Percentiles rank a stretch among this genome's conserved stretches.
Evolutionary conservation across 1,140 invertebrate genomes (phyloP).

Genomic region (Asobara japonica): DNA sequence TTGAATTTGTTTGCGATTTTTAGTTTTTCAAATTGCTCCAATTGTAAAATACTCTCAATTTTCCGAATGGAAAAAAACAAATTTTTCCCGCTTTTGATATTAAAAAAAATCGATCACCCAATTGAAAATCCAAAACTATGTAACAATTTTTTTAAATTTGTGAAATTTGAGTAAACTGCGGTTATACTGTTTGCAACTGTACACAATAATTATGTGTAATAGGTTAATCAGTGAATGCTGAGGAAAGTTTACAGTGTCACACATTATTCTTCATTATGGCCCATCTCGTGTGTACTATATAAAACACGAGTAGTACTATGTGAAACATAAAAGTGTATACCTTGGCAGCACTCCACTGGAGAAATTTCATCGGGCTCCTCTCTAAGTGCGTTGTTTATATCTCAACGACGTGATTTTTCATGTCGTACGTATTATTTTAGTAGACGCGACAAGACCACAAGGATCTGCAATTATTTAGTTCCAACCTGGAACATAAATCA

Average conservation of each 20-base stretch:
- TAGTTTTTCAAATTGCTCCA: no score
- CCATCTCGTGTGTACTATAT: not conserved
- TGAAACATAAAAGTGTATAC: not conserved
- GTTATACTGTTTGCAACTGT: no score
- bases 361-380: not conserved
- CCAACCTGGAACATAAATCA: not conserved
- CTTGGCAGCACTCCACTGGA: slow-evolving; percentile 3
- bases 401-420: not conserved
- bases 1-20: no score
- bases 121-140: no score
- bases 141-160: no score
- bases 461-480: not conserved
- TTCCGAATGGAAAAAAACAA: no score
- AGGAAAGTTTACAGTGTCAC: not conserved
- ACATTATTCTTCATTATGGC: not conserved
- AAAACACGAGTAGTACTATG: not conserved
- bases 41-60: no score
- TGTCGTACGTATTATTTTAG: slow-evolving; percentile 1
- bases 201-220: no score
- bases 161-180: no score
- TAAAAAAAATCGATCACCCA: no score
- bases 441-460: not conserved
- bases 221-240: no score
- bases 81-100: no score
- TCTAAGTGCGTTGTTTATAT: not conserved